These are phyloP conservation scores for Acanthosoma haemorrhoidale DNA, from an alignment of 2,888 invertebrate species.

Conservation along the genomic window DNA sequence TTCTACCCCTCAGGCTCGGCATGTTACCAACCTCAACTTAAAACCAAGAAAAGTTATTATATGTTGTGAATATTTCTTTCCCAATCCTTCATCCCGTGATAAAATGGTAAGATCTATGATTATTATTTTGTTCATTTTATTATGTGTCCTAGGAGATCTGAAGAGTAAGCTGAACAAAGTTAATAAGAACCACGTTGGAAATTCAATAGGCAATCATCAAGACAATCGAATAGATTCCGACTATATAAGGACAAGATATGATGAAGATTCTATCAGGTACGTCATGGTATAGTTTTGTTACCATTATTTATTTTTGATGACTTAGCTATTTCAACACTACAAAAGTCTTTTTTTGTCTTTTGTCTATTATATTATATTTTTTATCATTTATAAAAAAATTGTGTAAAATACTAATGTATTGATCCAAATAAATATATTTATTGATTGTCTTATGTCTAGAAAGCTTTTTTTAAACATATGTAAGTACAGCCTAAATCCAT, in stretches of 20 bases:
- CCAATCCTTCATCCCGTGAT: neutral
- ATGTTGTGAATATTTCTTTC: neutral
- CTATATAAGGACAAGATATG: conserved; percentile 60
- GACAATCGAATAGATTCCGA: conserved; percentile 71
- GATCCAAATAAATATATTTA: no score
- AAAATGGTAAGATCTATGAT: neutral
- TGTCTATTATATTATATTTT: no score
- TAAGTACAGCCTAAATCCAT: no score
- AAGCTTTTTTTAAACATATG: no score
- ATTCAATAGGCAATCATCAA: conserved; percentile 72
- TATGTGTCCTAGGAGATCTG: conserved; percentile 58
- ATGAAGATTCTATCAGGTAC: conserved; percentile 52
- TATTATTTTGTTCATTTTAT: neutral
- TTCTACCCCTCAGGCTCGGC: no score
- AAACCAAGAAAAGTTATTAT: neutral
- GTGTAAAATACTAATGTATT: no score
- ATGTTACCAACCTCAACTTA: no score
- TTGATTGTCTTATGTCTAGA: no score
- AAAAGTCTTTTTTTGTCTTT: no score
- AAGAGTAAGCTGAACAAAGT: conserved; percentile 73
- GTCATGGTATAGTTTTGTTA: neutral
- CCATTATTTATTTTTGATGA: conserved; percentile 6
- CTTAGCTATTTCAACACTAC: neutral
- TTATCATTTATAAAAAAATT: no score
- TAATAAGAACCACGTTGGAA: conserved; percentile 63